Conservation (phyloP, 2,888 invertebrate species). For the Icerya purchasi region DNA sequence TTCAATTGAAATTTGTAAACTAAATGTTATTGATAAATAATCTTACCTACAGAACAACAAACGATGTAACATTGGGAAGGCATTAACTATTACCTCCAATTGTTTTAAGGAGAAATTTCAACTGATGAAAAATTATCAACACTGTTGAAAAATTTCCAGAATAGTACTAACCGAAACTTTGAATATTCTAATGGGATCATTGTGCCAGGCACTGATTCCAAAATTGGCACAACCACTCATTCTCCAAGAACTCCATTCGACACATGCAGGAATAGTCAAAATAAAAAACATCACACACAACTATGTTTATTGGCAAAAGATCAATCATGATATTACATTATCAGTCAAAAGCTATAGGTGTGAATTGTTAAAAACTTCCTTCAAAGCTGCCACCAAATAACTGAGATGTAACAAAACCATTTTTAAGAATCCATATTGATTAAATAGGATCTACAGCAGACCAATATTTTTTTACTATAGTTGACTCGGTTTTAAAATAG, state of each 20-base stretch:
- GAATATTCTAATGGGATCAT: constrained; percentile 9
- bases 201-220: constrained; percentile 15
- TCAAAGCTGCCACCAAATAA: constrained; percentile 18
- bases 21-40: background rate
- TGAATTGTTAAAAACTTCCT: constrained; percentile 17
- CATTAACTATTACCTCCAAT: background rate
- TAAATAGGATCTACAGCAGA: background rate
- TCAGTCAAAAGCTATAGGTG: constrained; percentile 19
- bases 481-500: background rate
- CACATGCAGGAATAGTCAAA: constrained; percentile 19
- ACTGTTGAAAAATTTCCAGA: background rate
- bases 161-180: background rate
- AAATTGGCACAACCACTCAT: constrained; percentile 13
- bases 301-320: constrained; percentile 20
- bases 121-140: background rate
- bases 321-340: constrained; percentile 18
- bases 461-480: background rate
- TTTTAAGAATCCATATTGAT: constrained; percentile 15
- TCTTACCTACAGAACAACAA: background rate
- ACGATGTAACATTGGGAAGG: background rate
- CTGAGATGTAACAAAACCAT: constrained; percentile 18
- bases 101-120: constrained; percentile 6
- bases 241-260: constrained; percentile 19
- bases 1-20: background rate
- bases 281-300: constrained; percentile 20